phyloP scores from a whole-genome alignment of 1,140 invertebrate genomes.

The Drosophila varians region DNA sequence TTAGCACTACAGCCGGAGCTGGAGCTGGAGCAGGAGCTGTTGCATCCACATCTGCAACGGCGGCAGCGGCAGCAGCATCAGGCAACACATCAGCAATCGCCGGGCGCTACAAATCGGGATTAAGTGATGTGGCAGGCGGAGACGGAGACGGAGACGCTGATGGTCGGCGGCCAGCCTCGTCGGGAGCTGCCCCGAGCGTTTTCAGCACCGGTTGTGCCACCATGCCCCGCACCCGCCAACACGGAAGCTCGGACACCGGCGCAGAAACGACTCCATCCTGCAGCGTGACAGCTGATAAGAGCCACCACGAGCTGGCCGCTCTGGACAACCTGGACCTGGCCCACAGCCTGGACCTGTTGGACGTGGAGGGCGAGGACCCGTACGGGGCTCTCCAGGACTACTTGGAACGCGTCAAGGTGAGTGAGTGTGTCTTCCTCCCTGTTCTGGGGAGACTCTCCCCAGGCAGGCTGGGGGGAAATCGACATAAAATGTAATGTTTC shows the following conservation, averaged over 20 bases:
- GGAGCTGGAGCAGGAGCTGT: conserved; percentile 26
- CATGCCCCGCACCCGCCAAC: conserved; percentile 76
- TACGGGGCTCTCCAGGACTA: conserved; percentile 75
- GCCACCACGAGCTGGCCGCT: conserved; percentile 72
- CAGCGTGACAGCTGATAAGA: conserved; percentile 80
- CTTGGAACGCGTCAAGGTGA: conserved; percentile 80
- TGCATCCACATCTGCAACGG: conserved; percentile 37
- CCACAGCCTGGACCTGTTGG: conserved; percentile 67
- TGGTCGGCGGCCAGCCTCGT: conserved; percentile 43
- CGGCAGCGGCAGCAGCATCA: conserved; percentile 19
- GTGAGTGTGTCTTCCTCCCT: conserved; percentile 14
- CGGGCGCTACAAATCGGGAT: conserved; percentile 80
- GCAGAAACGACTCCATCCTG: conserved; percentile 39
- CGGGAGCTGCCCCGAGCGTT: conserved; percentile 56
- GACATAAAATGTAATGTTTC: conserved; percentile 81
- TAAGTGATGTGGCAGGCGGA: conserved; percentile 75
- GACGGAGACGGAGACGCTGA: conserved; percentile 61
- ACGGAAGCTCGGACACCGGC: conserved; percentile 56
- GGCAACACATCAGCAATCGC: conserved; percentile 68
- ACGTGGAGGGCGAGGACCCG: conserved; percentile 79
- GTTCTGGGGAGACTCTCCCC: conserved; percentile 9
- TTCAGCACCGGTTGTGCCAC: conserved; percentile 81
- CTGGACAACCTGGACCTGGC: conserved; percentile 77
- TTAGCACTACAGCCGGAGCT: conserved; percentile 73
- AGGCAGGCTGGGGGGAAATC: conserved; percentile 51